Evolutionary conservation across 1,140 invertebrate genomes (phyloP).

Genomic region (Magallana ariakensis): DNA sequence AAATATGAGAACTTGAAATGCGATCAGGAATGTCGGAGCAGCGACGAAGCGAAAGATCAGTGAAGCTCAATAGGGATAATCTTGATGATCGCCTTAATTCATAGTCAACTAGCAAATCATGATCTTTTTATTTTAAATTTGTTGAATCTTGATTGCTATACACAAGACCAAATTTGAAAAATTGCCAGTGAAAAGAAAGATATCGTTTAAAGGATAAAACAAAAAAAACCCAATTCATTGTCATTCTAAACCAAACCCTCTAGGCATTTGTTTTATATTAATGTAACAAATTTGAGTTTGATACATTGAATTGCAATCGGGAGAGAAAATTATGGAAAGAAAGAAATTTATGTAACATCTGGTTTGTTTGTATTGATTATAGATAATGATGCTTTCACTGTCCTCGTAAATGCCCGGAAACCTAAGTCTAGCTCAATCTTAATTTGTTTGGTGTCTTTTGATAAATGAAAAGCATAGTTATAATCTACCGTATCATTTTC

Average conservation of each 20-base stretch:
- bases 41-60: neutral
- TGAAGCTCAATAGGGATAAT: neutral
- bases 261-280: neutral
- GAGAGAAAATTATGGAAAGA: neutral
- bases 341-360: neutral
- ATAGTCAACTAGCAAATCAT: constrained; percentile 1
- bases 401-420: neutral
- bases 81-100: constrained; percentile 19
- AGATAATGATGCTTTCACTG: constrained; percentile 6
- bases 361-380: neutral
- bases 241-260: neutral
- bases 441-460: neutral
- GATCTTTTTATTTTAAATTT: constrained; percentile 25
- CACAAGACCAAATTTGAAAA: constrained; percentile 4
- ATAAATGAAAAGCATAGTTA: neutral
- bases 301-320: neutral
- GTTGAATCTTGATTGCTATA: constrained; percentile 15
- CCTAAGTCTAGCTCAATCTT: neutral
- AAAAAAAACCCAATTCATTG: neutral
- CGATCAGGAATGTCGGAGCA: constrained; percentile 4
- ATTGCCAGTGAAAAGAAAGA: constrained; percentile 20
- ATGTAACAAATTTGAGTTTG: constrained; percentile 6
- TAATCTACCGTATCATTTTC: neutral
- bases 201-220: neutral
- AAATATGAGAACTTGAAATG: constrained; percentile 31